phyloP scores from a whole-genome alignment of 1,140 invertebrate genomes.

The Camponotus vicinus region DNA sequence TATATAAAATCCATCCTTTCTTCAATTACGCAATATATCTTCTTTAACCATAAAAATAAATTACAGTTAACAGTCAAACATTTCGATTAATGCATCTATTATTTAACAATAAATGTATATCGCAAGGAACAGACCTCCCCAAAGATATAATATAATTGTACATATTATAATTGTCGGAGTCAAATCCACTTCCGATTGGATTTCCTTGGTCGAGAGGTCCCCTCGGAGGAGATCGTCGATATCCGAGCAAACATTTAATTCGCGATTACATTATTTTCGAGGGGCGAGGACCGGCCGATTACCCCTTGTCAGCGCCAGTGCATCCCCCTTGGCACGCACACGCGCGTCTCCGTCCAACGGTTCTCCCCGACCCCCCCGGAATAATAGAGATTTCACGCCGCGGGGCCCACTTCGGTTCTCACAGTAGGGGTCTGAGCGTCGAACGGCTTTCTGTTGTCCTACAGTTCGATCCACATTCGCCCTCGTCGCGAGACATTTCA shows the following conservation, averaged over 20 bases:
- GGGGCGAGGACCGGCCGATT: slow-evolving; percentile 69
- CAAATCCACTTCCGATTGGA: slow-evolving; percentile 22
- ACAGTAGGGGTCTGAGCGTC: slow-evolving; percentile 82
- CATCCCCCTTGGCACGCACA: slow-evolving; percentile 61
- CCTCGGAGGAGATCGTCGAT: slow-evolving; percentile 51
- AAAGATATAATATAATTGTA: neutral
- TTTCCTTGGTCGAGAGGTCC: slow-evolving; percentile 1
- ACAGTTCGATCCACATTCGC: neutral
- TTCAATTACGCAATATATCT: too few species aligned
- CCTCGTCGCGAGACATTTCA: slow-evolving; percentile 12
- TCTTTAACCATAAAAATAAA: neutral
- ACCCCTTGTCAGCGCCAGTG: slow-evolving; percentile 82
- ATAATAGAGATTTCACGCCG: slow-evolving; percentile 86
- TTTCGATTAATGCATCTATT: neutral
- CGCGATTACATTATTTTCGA: slow-evolving; percentile 83
- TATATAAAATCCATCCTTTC: neutral
- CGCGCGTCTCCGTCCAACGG: slow-evolving; percentile 39
- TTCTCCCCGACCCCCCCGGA: slow-evolving; percentile 64
- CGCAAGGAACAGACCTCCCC: neutral
- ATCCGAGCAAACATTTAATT: slow-evolving; percentile 83
- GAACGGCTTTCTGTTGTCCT: slow-evolving; percentile 76
- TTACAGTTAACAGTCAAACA: neutral
- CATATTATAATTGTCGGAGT: neutral
- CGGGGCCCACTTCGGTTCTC: slow-evolving; percentile 84
- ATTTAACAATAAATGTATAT: slow-evolving; percentile 5